Conservation (phyloP, 2,888 invertebrate genomes). For the Limnephilus rhombicus region DNA sequence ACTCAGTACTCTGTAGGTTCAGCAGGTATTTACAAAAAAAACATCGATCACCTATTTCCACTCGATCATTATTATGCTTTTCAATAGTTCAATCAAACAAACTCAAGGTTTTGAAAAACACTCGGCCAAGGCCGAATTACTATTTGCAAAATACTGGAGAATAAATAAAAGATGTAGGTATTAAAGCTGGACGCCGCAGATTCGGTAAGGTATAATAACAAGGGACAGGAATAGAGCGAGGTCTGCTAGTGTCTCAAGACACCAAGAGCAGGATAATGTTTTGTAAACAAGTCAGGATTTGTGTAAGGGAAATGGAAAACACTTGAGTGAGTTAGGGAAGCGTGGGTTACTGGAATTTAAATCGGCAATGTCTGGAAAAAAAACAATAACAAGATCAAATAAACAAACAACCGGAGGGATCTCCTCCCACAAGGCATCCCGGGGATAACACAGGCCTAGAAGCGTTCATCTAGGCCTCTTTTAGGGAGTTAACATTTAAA, state of each 20-base stretch:
- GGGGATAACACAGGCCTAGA: not conserved
- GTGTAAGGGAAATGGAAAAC: not conserved
- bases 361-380: not conserved
- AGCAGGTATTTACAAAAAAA: not conserved
- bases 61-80: not conserved
- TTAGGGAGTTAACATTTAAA: not conserved
- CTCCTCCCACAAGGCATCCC: not conserved
- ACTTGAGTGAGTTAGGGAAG: not conserved
- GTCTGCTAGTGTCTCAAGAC: not conserved
- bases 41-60: not conserved
- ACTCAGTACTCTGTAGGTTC: not conserved
- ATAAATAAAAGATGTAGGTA: not conserved
- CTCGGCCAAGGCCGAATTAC: not conserved
- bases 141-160: not conserved
- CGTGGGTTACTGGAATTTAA: not conserved
- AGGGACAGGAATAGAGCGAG: not conserved
- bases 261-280: not conserved
- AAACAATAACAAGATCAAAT: not conserved
- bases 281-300: not conserved
- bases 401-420: not conserved
- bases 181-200: too few relatives aligned
- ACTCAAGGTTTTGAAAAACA: not conserved
- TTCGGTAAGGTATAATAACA: not conserved
- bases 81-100: not conserved
- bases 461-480: not conserved